Base-by-base conservation (phyloP, 2,113 vertebrate genomes). In the Paralichthys olivaceus region DNA sequence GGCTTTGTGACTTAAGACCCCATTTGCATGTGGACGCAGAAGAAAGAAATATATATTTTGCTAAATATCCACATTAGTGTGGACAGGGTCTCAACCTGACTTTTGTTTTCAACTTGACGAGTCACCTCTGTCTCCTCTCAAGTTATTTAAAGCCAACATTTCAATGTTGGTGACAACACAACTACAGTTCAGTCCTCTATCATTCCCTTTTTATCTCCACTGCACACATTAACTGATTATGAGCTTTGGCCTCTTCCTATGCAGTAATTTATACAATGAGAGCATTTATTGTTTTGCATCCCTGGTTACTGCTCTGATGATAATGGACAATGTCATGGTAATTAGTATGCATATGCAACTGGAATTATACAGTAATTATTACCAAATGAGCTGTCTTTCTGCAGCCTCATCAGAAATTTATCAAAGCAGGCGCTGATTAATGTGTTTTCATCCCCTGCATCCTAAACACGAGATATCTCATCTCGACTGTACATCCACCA, bases 61-160 rank as follows among this genome's bases (percentile, higher is more conserved):
- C 14, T 17, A 19, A 5, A 47, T 47, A 3, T 12, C 37, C 37
- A 40, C 17, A 19, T 19, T 49, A 3, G 14, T 15, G 45, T 19
- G 45, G 45, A 49, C 45, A 49, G 5, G 45, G 17, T 49, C 45
- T 49, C 19, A 72, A 23, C 51, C 56, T 14, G 32, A 57, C 40
- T 79, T 34, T 61, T 19, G 23, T 45, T 43, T 61, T 75, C 55
- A 25, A 37, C 55, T 53, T 70, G 69, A 73, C 9, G 17, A 72
- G 47, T 58, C 51, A 22, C 37, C 25, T 40, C n/a, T 51, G 49
- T 51, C 49, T 51, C 20, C 49, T 22, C 49, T n/a, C 7, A 17
- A 49, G 19, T 4, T 19, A 20, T 20, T 20, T 49, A 49, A 20
- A 49, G 17, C 47, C 15, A 49, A 49, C 47, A 1, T 20, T 49